Base-by-base conservation (phyloP, 2,888 invertebrate species). In the Orthonevra nobilis region DNA sequence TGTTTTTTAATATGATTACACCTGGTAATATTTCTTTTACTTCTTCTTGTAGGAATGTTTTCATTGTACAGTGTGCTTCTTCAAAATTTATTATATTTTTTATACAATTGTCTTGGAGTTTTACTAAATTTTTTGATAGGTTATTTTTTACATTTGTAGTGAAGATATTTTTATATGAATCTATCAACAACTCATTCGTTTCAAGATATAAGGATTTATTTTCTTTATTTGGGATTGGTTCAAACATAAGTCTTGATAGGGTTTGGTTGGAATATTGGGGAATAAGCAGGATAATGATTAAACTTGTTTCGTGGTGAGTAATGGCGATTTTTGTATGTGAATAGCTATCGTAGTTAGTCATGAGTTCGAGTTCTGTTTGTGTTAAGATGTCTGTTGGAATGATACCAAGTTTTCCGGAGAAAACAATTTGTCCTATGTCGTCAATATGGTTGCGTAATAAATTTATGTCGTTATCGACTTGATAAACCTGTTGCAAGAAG, bases 351-450 rank as follows among this genome's bases (percentile, higher is more conserved):
- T 66, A 58, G 44, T 81, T 72, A 12, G 54, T 36, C 14, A 81
- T 79, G 4, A 79, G 6, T 12, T 81, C 40, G 4, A 81, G 40
- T 63, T 81, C 73, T 32, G 46, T 36, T 15, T 68, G 32, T 5
- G 66, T 72, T 30, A 81, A 46, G 12, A 81, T 81, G 32, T 81
- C 63, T 23, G 42, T 66, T 34, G 79, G 58, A 19, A 81, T 68
- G 19, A 81, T 68, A n/a, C 68, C 74, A 17, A 81, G 44, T 81
- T 79, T 81, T 23, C 69, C 68, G 9, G 81, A 64, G 34, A 81
- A 81, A 32, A 81, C 30, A 9, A 73, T 64, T 58, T 82, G 75
- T 46, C 44, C 75, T 10, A 58, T 63, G 26, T 61, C 66, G 17
- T 75, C 48, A 14, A 75, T 66, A 26, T 81, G 73, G 17, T 73